Evolutionary conservation across 2,888 invertebrate genomes (phyloP), one percentile per base, ranked within the genome.

Genomic region (Anoplius nigerrimus): DNA sequence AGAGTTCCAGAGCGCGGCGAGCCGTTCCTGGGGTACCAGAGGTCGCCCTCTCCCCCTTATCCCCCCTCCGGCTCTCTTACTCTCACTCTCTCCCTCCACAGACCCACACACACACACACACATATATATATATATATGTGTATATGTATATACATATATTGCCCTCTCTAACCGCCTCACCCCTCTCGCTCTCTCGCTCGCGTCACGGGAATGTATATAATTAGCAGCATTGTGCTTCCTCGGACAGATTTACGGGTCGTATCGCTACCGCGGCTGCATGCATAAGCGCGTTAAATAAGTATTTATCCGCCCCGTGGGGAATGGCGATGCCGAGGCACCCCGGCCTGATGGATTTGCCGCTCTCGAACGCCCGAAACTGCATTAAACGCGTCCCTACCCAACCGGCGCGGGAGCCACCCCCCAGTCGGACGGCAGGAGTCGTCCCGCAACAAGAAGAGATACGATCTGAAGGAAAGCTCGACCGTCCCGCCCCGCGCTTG

Each of bases 211-310:
- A 85, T 85, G 87, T 88, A 86, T 87, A 88, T 87, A 88, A 88
- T 88, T 88, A 88, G 88, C 87, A 86, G 87, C 86, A 87, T 87
- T 88, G 87, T 87, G 84, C 84, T 86, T 82, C 81, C 83, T 80
- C 83, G 81, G 86, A 86, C 88, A 87, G 88, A 88, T 88, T 88
- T 88, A 88, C 88, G 87, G 86, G 84, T 85, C 81, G 84, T 85
- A 87, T 87, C 86, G 86, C 87, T 84, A 84, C 86, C 84, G 83
- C 87, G 84, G 82, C 83, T 86, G 87, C 86, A 86, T 87, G 85
- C 86, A 88, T 86, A 87, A 88, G 83, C 87, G 85, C 83, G 87
- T 87, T 88, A 88, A 88, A 88, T 88, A 88, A 88, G 88, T 88
- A 88, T 88, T 88, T 88, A 88, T 88, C 87, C 87, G 81, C 82